phyloP scores from a whole-genome alignment of 2,888 invertebrate genomes.

The Bembecia ichneumoniformis region DNA sequence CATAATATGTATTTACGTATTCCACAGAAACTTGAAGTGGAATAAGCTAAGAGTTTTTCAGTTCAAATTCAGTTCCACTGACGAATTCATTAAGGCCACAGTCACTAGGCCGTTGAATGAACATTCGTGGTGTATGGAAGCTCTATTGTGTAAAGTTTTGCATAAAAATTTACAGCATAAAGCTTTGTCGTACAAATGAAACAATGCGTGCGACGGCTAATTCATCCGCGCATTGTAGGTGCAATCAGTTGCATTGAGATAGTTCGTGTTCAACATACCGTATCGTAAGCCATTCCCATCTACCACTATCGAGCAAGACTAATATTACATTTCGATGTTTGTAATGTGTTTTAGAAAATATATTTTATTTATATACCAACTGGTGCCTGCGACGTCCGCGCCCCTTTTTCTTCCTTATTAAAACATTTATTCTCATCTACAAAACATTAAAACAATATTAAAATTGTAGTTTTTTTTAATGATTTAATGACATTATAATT shows the following conservation, averaged over 20 bases:
- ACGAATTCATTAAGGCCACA: too few relatives aligned
- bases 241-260: conserved; percentile 46
- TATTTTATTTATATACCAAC: too few relatives aligned
- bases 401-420: too few relatives aligned
- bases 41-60: too few relatives aligned
- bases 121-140: conserved; percentile 13
- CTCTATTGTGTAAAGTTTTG: background rate
- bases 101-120: background rate
- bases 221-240: conserved; percentile 2
- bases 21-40: background rate
- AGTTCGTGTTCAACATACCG: conserved; percentile 12
- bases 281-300: background rate
- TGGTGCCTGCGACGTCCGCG: too few relatives aligned
- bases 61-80: too few relatives aligned
- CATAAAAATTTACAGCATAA: background rate
- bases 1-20: background rate
- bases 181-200: background rate
- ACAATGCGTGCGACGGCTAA: background rate
- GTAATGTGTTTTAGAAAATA: too few relatives aligned
- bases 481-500: too few relatives aligned
- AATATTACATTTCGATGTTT: background rate
- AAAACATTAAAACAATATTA: too few relatives aligned
- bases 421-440: too few relatives aligned
- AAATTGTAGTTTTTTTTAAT: too few relatives aligned
- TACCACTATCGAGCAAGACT: conserved; percentile 21